Evolutionary conservation across 2,888 invertebrate genomes (phyloP).

Genomic region (Scelioninae gen. 1): DNA sequence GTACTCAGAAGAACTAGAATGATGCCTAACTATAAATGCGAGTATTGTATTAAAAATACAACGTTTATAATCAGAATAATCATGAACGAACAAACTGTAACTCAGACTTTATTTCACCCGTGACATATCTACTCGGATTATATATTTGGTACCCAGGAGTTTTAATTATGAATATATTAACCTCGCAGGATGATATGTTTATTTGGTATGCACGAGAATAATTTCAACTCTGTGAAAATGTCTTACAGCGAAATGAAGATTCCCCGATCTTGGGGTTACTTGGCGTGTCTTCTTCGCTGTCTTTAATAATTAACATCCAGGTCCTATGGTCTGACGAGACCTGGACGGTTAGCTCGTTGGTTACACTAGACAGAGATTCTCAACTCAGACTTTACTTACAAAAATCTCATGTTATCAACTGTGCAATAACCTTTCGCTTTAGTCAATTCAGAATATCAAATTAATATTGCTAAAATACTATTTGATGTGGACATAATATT

Average conservation of each 20-base stretch:
- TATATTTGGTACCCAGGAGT: slow-evolving; percentile 56
- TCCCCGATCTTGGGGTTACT: slow-evolving; percentile 71
- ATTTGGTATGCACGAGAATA: slow-evolving; percentile 70
- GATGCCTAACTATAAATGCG: background rate
- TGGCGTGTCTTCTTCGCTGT: slow-evolving; percentile 68
- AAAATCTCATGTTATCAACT: too few species aligned
- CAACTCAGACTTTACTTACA: slow-evolving; percentile 22
- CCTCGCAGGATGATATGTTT: slow-evolving; percentile 64
- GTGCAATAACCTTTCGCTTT: too few species aligned
- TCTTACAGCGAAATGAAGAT: slow-evolving; percentile 74
- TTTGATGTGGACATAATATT: too few species aligned
- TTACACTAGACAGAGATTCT: slow-evolving; percentile 69
- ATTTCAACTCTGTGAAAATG: slow-evolving; percentile 73
- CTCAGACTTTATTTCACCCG: slow-evolving; percentile 53
- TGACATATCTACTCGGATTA: slow-evolving; percentile 64
- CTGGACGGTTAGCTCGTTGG: slow-evolving; percentile 61
- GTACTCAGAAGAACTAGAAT: background rate
- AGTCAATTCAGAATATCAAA: too few species aligned
- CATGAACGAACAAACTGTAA: slow-evolving; percentile 45
- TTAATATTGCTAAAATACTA: too few species aligned
- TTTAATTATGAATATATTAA: slow-evolving; percentile 68
- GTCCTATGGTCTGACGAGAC: slow-evolving; percentile 71
- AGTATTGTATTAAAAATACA: background rate
- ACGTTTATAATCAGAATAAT: slow-evolving; percentile 43
- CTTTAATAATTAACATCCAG: slow-evolving; percentile 77